phyloP scores from a whole-genome alignment of 1,140 invertebrate species.

The Pseudomyrmex dendroicus region DNA sequence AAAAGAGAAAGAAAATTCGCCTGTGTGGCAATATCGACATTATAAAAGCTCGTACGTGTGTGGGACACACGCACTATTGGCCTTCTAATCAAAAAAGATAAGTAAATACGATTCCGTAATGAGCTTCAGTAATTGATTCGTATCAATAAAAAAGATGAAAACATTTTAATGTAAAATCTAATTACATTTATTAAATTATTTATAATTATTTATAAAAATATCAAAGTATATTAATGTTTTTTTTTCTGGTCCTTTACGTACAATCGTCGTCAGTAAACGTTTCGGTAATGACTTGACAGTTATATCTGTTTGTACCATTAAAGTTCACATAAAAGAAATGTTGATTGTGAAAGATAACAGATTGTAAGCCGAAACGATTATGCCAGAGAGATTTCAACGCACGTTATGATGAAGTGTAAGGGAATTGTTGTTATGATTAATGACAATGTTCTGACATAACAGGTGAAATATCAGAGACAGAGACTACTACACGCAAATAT shows the following conservation, averaged over 20 bases:
- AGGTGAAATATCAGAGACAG: neutral
- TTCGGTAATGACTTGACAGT: neutral
- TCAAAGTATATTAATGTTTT: too few species aligned
- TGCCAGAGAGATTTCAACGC: slow-evolving; percentile 46
- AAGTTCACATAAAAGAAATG: neutral
- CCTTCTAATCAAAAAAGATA: too few species aligned
- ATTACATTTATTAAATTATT: too few species aligned
- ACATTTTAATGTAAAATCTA: too few species aligned
- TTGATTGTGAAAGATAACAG: slow-evolving; percentile 20
- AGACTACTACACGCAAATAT: neutral
- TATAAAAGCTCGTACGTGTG: neutral
- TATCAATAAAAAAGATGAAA: too few species aligned
- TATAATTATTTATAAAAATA: too few species aligned
- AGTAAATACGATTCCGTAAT: neutral
- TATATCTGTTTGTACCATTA: slow-evolving; percentile 1
- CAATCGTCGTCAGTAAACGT: too few species aligned
- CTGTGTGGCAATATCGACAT: neutral
- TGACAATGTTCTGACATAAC: slow-evolving; percentile 19
- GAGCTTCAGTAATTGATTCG: neutral
- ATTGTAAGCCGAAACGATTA: slow-evolving; percentile 16
- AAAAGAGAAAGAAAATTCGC: neutral
- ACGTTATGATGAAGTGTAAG: slow-evolving; percentile 13
- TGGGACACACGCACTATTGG: too few species aligned
- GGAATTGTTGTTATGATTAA: slow-evolving; percentile 11
- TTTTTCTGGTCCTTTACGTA: too few species aligned